Percentiles rank a stretch among this genome's conserved stretches.
These are phyloP conservation scores for Eulimnadia texana DNA, from an alignment of 1,140 invertebrate species.

Conservation along the genomic window DNA sequence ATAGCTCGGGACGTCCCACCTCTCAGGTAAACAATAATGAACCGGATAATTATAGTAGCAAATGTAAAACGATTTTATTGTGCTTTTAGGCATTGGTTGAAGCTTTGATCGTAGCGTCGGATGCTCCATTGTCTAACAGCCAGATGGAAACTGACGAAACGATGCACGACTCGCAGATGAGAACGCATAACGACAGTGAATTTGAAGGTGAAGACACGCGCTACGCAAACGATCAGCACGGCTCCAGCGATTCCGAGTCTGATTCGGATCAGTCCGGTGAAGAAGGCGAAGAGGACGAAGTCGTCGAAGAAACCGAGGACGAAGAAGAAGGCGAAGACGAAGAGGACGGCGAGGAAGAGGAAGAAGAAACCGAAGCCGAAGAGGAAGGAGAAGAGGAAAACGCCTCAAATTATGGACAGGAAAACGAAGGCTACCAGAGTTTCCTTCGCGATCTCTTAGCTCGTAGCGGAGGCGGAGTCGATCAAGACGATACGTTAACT, in stretches of 20 bases:
- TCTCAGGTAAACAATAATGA: neutral
- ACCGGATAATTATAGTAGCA: neutral
- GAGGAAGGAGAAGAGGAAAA: slow-evolving; percentile 42
- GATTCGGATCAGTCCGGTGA: slow-evolving; percentile 24
- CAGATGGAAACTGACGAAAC: slow-evolving; percentile 26
- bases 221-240: slow-evolving; percentile 25
- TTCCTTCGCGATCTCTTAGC: slow-evolving; percentile 16
- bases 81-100: slow-evolving; percentile 27
- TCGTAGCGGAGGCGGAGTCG: slow-evolving; percentile 32
- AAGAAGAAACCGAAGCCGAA: slow-evolving; percentile 33
- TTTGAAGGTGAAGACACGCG: slow-evolving; percentile 16
- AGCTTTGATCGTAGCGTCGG: slow-evolving; percentile 26
- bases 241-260: slow-evolving; percentile 27
- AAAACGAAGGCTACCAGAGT: slow-evolving; percentile 45
- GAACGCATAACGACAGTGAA: slow-evolving; percentile 18
- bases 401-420: slow-evolving; percentile 35
- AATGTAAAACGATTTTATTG: slow-evolving; percentile 7
- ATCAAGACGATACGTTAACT: slow-evolving; percentile 44
- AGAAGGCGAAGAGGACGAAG: slow-evolving; percentile 21
- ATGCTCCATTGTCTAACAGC: slow-evolving; percentile 14
- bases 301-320: slow-evolving; percentile 29
- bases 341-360: slow-evolving; percentile 29
- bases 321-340: slow-evolving; percentile 32
- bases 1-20: slow-evolving; percentile 7
- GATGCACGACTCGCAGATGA: slow-evolving; percentile 22